Base-by-base conservation (phyloP, 2,888 invertebrate genomes). In the Toxonevra muliebris region DNA sequence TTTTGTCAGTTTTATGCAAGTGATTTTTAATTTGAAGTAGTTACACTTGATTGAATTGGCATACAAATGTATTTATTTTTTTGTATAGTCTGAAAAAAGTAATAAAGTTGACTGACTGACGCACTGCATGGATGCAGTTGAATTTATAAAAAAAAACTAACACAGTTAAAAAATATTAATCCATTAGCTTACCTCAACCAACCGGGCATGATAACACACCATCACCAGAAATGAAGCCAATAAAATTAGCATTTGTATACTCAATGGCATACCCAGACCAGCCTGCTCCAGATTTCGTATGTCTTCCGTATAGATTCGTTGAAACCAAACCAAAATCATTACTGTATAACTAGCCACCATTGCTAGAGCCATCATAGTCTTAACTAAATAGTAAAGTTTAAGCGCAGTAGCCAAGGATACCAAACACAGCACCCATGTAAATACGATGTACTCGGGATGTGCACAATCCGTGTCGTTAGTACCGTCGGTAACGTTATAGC, bases 371-470 rank as follows among this genome's bases (percentile, higher is more conserved):
- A 96, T 87, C 15, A 90, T 87, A 0, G 94, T 92, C 84, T 96
- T 96, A 63, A 95, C 91, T 72, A 96, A 84, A 80, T 95, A 96
- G 81, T 95, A 95, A 17, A 97, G 87, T 82, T 96, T 96, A 42
- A 98, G 87, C 42, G 97, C 96, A 0, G 97, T 94, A 0, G 97
- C 96, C 69, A 96, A 86, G 0, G 96, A 94, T 52, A 98, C 92
- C 79, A 98, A 88, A 77, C 96, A 94, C 17, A 98, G 87, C 63
- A 97, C 92, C 93, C 97, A 96, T 3, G 96, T 95, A 86, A 96
- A 96, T 4, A 97, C 94, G 13, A 96, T 91, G 80, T 97, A 97
- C 84, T 97, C 95, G 0, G 93, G 92, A 75, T 90, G 89, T 59
- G 87, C 86, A 76, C 93, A 93, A 59, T 87, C 76, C 1, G 43